Base-by-base conservation (phyloP, 2,888 invertebrate species). In the Cyaniris semiargus region DNA sequence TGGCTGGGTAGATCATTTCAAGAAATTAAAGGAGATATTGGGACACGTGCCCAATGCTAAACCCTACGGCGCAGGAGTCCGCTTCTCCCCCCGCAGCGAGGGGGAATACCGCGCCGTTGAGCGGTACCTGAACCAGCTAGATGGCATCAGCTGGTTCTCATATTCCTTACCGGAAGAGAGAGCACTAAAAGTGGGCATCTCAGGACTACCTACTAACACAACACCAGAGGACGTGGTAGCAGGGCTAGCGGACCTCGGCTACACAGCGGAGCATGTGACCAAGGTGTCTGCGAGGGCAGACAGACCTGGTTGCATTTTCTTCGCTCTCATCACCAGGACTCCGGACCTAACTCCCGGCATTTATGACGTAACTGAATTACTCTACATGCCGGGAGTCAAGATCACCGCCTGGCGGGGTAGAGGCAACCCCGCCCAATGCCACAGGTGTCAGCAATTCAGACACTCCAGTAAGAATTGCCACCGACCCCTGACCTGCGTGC, bases 121-220 rank as follows among this genome's bases (percentile, higher is more conserved):
- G 48, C 4, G 48, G 5, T 18, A 53, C 5, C 3, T 10, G 56
- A 75, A 10, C 31, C 44, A 27, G n/a, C 56, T 58, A 0, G 56
- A 58, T 6, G 5, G 5, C 1, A 1, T 58, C 18, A 58, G 21
- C n/a, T 58, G 56, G 56, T 75, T 75, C 8, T 75, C 31, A 4
- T 75, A 75, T n/a, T 75, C 75, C 1, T 18, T 75, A 0, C 75
- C 75, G 3, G 18, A 3, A 5, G 48, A 53, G 18, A 15, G 48
- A 5, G 15, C 48, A 0, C 18, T 53, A 1, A 8, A 31, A 8
- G 27, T 53, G n/a, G 3, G 13, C 15, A 23, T 58, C 21, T 4
- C 58, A 18, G 0, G 83, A 1, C 79, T 83, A 0, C 82, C 82
- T 0, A 78, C 44, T 0, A 80, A 81, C 21, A 82, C 83, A 0